Evolutionary conservation across 37 sponge, comb jelly and placozoan species (phyloP).

Genomic region (Ephydatia muelleri): DNA sequence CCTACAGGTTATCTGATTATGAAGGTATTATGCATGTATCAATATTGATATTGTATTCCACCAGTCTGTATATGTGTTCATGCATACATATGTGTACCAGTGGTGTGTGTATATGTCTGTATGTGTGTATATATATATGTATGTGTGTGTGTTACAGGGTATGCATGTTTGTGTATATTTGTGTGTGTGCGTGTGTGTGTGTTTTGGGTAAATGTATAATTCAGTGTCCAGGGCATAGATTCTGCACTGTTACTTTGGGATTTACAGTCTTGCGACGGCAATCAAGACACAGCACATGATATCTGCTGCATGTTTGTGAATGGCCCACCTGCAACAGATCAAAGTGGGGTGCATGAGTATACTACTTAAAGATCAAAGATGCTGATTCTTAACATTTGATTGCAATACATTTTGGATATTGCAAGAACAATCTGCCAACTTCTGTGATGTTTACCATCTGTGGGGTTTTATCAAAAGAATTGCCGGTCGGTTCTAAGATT

Average conservation of each 20-base stretch:
- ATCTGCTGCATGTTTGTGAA: too few relatives aligned
- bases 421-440: not conserved
- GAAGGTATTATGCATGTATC: not conserved
- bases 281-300: not conserved
- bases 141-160: not conserved
- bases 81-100: too few relatives aligned
- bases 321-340: not conserved
- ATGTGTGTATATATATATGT: conserved; percentile 16
- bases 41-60: too few relatives aligned
- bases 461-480: not conserved
- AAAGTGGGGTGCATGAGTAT: not conserved
- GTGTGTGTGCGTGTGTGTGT: conserved; percentile 41
- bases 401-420: not conserved
- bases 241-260: not conserved
- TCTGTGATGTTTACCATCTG: not conserved
- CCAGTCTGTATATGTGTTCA: not conserved
- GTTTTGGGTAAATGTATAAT: conserved; percentile 29
- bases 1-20: too few relatives aligned
- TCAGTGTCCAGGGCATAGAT: not conserved
- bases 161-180: conserved; percentile 6
- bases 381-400: not conserved
- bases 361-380: not conserved
- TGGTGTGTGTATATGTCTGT: conserved; percentile 14
- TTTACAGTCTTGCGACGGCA: not conserved
- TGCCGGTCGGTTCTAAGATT: not conserved